Evolutionary conservation across 2,888 invertebrate genomes (phyloP), one percentile per base, ranked within the genome.

Genomic region (Acanthosoma haemorrhoidale): DNA sequence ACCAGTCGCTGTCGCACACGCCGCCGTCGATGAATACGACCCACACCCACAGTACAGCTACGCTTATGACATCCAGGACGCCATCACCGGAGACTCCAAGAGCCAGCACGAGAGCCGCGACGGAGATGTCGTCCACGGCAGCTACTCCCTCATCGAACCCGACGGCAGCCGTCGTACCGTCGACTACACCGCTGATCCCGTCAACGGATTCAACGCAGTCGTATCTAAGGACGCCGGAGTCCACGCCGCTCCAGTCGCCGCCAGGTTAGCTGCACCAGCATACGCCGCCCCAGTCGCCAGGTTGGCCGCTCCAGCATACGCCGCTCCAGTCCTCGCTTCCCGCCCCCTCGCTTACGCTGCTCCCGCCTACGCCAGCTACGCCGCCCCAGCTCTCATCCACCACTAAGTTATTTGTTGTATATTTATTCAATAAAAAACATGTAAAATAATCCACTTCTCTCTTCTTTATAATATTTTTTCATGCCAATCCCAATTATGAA

Each of bases 191-290:
- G 77, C 77, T 51, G 76, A 77, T 73, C 76, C 76, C 39, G 74
- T 75, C 76, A 77, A 77, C 72, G 61, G 61, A 36, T 76, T 77
- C 76, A 77, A 77, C 75, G 77, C 77, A 59, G 76, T 77, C 73
- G 76, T 77, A 43, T 75, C 76, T 72, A 72, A 75, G 67, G 61
- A 61, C 18, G 66, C 39, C 43, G 41, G 29, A 11, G 66, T 15
- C 1, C 31, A 66, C 38, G 66, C 38, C 43, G 39, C 66, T 8
- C 34, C 61, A 34, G 61, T 31, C 34, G 63, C n/a, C n/a, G n/a
- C 71, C 32, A 29, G 41, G 39, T 16, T 8, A 5, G 58, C 63
- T 25, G 34, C 58, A 38, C 34, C 41, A n/a, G n/a, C n/a, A 21
- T 29, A n/a, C 16, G 41, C 41, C 16, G 66, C 67, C 32, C 58